Base-by-base conservation (phyloP, 2,113 vertebrate genomes). In the Oryzias celebensis region DNA sequence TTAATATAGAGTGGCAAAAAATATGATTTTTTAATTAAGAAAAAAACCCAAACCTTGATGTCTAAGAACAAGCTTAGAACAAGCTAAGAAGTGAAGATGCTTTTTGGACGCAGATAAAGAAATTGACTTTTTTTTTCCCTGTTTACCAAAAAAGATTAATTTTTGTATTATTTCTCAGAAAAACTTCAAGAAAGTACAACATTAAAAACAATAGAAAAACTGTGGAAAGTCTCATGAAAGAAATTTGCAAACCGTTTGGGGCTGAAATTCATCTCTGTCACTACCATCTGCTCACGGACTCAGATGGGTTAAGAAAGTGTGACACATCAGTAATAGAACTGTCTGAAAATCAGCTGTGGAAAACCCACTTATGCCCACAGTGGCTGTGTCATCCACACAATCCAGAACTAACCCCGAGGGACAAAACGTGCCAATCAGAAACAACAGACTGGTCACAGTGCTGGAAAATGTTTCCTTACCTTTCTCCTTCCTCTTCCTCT, bases 351-450 rank as follows among this genome's bases (percentile, higher is more conserved):
- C 51, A 77, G 64, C 50, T 58, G 48, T 20, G 58, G 58, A 24
- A 81, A 75, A 63, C 43, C 68, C 61, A 73, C 62, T 68, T 50
- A 63, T 63, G 62, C 54, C 62, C 51, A 52, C n/a, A 53, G 20
- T 18, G 20, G 24, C 20, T 72, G 42, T 73, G 76, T 80, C 61
- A 74, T 71, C 74, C 64, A 65, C 63, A 50, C 69, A 65, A 81
- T 71, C 71, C 23, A 60, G 58, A 65, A 71, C 63, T 64, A 71
- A 78, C 64, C 81, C 66, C 7, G 3, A 60, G 72, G 68, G 66
- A 81, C 68, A 80, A 74, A 86, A 80, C 79, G 60, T 83, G 74
- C 73, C 79, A 84, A 75, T 86, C 80, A 83, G 47, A 75, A 69
- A 72, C 74, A 84, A 72, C 51, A 78, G 68, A 73, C 50, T 52